Base-by-base conservation (phyloP, 2,888 invertebrate genomes). In the Anthophora plumipes region DNA sequence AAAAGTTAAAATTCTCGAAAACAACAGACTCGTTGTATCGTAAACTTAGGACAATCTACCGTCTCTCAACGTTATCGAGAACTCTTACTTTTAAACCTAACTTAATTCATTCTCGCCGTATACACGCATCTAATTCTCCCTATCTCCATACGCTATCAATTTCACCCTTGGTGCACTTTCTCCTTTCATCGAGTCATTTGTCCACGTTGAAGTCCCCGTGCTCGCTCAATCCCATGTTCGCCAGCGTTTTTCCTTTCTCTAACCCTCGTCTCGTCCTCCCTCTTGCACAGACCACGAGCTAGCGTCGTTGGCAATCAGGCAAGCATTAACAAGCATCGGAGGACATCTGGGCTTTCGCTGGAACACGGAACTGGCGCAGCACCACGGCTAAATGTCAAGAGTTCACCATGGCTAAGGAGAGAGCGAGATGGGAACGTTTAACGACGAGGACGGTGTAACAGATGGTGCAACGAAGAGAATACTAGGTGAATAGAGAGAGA, bases 341-440 rank as follows among this genome's bases (percentile, higher is more conserved):
- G 88, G 87, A 89, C 89, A 90, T 89, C 90, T 86, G 89, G 86
- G 87, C 83, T 86, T 86, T 81, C 87, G 86, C 83, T 82, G 87
- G 82, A 83, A 85, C 77, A 63, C 82, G 79, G 87, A 88, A 89
- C 85, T 89, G 83, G 85, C 85, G 89, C 89, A 89, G 83, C 73
- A 84, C 77, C 84, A 87, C 88, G 84, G 86, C 83, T 86, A 90
- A 90, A 90, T 90, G 90, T 89, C 90, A 90, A 89, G 89, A 90
- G 90, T 90, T 90, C 89, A 79, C 83, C 80, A 76, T 82, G 77
- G 79, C 50, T 59, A 60, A 60, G 64, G 68, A 39, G 76, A 54
- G 55, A 80, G 80, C 73, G 83, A 69, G 83, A 79, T 66, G 54
- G 59, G 64, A 75, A 43, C 57, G 76, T 31, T 63, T 20, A 39